Percentiles rank a stretch among this genome's conserved stretches.
phyloP scores from a whole-genome alignment of 1,140 invertebrate genomes.

The Heliconius hermathena region DNA sequence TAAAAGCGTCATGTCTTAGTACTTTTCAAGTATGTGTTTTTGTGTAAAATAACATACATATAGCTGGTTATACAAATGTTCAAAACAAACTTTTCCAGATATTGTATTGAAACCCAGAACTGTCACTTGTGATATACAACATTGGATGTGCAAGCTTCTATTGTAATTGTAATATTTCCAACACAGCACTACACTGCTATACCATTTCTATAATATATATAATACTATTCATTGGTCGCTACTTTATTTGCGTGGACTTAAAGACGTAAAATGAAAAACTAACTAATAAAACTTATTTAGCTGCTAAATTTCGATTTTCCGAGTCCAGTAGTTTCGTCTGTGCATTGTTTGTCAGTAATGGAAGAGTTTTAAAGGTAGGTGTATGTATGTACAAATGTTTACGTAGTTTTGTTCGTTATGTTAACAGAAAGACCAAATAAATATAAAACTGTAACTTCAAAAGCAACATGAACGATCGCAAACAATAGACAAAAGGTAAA shows the following conservation, averaged over 20 bases:
- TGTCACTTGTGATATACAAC: not conserved
- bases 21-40: too few relatives aligned
- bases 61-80: too few relatives aligned
- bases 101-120: not conserved
- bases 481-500: constrained; percentile 12
- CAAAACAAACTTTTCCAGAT: not conserved
- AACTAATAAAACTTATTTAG: too few relatives aligned
- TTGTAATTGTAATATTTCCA: constrained; percentile 1
- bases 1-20: too few relatives aligned
- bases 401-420: not conserved
- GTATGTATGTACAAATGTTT: not conserved
- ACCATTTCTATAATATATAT: not conserved
- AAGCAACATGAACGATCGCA: not conserved
- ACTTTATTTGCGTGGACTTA: too few relatives aligned
- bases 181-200: not conserved
- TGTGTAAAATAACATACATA: too few relatives aligned
- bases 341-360: too few relatives aligned
- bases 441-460: not conserved
- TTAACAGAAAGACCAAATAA: constrained; percentile 2
- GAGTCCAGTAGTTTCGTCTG: too few relatives aligned
- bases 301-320: too few relatives aligned
- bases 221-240: not conserved
- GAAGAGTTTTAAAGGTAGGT: too few relatives aligned
- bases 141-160: not conserved
- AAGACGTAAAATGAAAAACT: too few relatives aligned